Evolutionary conservation across 2,888 invertebrate genomes (phyloP).

Genomic region (Mylabris sibirica): DNA sequence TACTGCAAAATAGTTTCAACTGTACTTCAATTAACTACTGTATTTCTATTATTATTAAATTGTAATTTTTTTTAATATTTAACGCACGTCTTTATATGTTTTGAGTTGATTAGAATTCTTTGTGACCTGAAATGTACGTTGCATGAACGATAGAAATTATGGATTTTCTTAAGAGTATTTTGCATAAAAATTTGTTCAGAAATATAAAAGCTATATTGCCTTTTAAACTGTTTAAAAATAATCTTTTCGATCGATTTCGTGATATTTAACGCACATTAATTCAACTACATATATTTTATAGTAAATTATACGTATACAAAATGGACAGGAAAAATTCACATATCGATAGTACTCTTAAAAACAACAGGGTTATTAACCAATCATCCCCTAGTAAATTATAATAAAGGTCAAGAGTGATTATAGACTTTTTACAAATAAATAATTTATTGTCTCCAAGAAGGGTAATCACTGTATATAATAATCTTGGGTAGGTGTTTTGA

Average conservation of each 20-base stretch:
- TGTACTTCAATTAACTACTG: no score
- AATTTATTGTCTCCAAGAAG: conserved; percentile 63
- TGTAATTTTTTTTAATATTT: no score
- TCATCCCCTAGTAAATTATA: no score
- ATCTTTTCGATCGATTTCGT: conserved; percentile 38
- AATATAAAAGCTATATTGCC: conserved; percentile 38
- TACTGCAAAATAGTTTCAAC: background rate
- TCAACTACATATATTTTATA: no score
- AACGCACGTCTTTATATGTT: background rate
- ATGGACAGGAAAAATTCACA: no score
- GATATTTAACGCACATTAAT: conserved; percentile 39
- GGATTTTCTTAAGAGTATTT: conserved; percentile 42
- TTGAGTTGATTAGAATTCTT: background rate
- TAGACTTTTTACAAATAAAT: conserved; percentile 57
- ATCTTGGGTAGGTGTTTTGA: conserved; percentile 55
- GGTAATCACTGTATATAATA: conserved; percentile 56
- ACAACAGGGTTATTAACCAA: no score
- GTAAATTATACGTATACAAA: no score
- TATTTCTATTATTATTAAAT: background rate
- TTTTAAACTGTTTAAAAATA: conserved; percentile 36
- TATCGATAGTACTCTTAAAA: no score
- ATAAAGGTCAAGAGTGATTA: background rate
- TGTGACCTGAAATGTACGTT: conserved; percentile 34
- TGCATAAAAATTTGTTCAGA: conserved; percentile 43
- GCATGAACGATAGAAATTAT: conserved; percentile 46